phyloP scores from a whole-genome alignment of 2,113 vertebrate genomes.

The Pontoporia blainvillei region DNA sequence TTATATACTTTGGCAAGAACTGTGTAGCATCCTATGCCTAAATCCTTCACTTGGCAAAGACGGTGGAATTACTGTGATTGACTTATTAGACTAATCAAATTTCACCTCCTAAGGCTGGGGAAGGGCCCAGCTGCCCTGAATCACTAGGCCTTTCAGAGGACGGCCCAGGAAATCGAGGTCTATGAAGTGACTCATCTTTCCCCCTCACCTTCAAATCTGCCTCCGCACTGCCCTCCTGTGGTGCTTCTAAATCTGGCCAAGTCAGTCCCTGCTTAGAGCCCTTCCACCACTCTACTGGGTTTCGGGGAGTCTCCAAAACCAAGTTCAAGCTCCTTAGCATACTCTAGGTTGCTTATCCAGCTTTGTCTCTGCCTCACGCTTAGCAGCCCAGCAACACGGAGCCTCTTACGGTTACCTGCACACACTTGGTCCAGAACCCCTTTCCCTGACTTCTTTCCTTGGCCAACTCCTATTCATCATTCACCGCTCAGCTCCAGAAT shows the following conservation, averaged over 20 bases:
- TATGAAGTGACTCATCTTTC: background rate
- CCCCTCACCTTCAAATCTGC: background rate
- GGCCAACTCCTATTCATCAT: background rate
- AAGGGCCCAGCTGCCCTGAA: background rate
- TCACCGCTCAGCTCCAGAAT: background rate
- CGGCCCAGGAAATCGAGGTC: background rate
- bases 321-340: background rate
- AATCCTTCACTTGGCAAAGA: background rate
- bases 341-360: background rate
- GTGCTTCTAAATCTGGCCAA: background rate
- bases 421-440: background rate
- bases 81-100: background rate
- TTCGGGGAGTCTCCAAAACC: background rate
- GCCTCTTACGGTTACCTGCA: background rate
- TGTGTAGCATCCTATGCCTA: background rate
- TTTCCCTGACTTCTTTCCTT: background rate
- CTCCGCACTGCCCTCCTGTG: conserved; percentile 30
- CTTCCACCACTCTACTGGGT: background rate
- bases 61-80: background rate
- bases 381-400: background rate
- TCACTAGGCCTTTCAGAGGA: background rate
- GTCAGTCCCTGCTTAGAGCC: background rate
- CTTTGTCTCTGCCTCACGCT: background rate
- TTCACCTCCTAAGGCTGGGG: background rate
- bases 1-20: background rate